Evolutionary conservation across 1,140 invertebrate species (phyloP), one percentile per base, ranked within the genome.

Genomic region (Panagrolaimus sp.): DNA sequence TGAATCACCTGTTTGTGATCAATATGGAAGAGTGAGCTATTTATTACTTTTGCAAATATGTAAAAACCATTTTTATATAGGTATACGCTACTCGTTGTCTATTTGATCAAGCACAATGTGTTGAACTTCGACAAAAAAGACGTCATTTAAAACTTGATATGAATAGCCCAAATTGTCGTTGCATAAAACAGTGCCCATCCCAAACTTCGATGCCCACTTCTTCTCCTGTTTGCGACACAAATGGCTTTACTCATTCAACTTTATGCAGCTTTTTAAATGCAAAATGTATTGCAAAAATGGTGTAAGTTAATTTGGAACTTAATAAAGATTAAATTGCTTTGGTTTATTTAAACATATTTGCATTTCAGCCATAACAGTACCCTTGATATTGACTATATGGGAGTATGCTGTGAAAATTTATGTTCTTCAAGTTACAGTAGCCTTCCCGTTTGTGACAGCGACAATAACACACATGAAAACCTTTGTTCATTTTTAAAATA

Each of bases 271-370:
- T 67, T 14, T 61, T 57, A 14, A 67, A 67, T 46, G 48, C 46
- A 57, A 67, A 67, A 57, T 67, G 66, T 57, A 57, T 57, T 20
- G 46, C 48, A 20, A 67, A 67, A 57, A 57, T 57, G 43, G 27
- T 62, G 66, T 67, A 57, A 67, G 48, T 8, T 13, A 44, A 67
- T 13, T 57, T 25, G 14, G 23, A 25, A 38, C 27, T 13, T 64
- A 38, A 27, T 27, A 48, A 48, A 48, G 3, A 4, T n/a, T 4
- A 48, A 48, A n/a, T 25, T 25, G 14, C 11, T 57, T 57, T 25
- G 9, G 20, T 25, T 27, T 27, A 57, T 38, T 16, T 23, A 64
- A 9, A 57, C 25, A 67, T 27, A 25, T 11, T 27, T 67, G 44
- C 23, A 16, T 64, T 46, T 16, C 46, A 67, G 66, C 9, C 48